Base-by-base conservation (phyloP, 2,888 invertebrate species). In the Arctia plantaginis region DNA sequence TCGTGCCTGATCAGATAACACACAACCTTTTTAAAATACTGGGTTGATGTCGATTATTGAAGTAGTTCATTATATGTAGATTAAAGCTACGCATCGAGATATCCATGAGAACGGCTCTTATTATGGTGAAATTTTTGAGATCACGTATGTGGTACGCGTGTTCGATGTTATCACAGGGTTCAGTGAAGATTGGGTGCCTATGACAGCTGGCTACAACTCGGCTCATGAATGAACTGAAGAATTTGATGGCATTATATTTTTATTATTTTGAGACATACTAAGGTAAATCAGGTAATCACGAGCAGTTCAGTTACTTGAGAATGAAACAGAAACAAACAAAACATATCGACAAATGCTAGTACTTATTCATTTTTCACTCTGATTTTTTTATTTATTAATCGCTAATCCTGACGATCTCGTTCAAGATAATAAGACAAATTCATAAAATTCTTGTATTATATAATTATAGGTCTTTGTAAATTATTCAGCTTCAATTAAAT, bases 41-140 rank as follows among this genome's bases (percentile, higher is more conserved):
- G 10, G 27, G 33, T 15, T 33, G n/a, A 69, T 35, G 44, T 65
- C 47, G 71, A 82, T 81, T 73, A 80, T 84, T 77, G 78, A 77
- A 77, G 71, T 74, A 68, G 41, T 77, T 79, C 47, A 47, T 77
- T 76, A 76, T 72, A 71, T 74, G 51, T 70, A 77, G 80, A 70
- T 74, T 69, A 77, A 76, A 85, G 74, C 72, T 71, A 79, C 76
- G 82, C 84, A 85, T 86, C 80, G 78, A 84, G 83, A 86, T 85
- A 85, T 79, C 89, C 94, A 94, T 95, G 95, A 91, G 95, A 95
- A 95, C 92, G 87, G 89, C 87, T 89, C 94, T 94, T 93, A 91
- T 95, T 95, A 95, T 88, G 88, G 89, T 87, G 85, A 88, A 91
- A 88, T 90, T 89, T 88, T 90, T 90, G 85, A 87, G 85, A 88